Evolutionary conservation across 2,797 vertebrate species (phyloP).

Genomic region (Cynopterus sphinx): DNA sequence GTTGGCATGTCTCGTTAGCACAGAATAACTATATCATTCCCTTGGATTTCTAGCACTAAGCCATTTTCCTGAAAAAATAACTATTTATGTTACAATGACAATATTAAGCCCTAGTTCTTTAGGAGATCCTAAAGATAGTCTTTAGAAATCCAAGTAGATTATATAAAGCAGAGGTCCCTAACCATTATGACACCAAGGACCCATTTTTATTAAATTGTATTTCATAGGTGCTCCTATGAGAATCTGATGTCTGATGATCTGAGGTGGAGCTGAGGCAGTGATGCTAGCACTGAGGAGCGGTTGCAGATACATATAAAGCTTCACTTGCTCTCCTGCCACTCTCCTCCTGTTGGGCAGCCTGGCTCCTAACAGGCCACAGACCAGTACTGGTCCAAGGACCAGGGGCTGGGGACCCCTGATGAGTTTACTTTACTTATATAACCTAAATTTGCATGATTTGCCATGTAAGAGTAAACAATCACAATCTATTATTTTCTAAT

Average conservation of each 20-base stretch:
- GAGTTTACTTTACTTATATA: neutral
- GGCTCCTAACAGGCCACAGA: no score
- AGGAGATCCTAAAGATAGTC: neutral
- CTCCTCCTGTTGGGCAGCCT: no score
- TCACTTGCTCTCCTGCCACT: no score
- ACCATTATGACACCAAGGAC: no score
- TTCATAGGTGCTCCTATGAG: no score
- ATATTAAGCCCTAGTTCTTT: neutral
- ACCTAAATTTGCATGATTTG: neutral
- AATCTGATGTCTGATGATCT: no score
- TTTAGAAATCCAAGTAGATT: slow-evolving; percentile 6
- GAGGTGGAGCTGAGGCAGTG: no score
- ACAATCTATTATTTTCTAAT: neutral
- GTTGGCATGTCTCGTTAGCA: neutral
- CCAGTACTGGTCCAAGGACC: no score
- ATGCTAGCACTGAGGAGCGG: no score
- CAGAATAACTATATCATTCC: neutral
- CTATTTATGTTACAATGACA: neutral
- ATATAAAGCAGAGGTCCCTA: neutral
- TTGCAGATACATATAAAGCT: no score
- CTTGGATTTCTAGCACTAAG: neutral
- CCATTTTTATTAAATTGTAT: no score
- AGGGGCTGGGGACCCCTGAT: no score
- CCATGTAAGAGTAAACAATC: neutral
- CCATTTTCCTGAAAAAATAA: neutral